phyloP scores from a whole-genome alignment of 2,113 vertebrate genomes.

The Loxodonta africana region DNA sequence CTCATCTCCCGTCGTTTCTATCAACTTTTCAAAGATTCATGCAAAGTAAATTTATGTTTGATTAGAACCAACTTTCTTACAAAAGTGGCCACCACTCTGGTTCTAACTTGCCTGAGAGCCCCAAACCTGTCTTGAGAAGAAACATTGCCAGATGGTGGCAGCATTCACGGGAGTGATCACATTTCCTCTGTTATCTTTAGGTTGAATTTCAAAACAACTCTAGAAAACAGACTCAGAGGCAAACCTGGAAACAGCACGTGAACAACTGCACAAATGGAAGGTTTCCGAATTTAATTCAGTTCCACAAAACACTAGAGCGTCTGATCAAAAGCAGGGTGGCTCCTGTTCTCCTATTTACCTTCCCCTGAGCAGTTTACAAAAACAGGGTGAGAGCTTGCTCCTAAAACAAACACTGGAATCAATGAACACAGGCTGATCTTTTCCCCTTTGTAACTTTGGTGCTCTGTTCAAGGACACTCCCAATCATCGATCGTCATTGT shows the following conservation, averaged over 20 bases:
- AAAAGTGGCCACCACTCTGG: neutral
- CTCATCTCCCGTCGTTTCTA: neutral
- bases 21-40: neutral
- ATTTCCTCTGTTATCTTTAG: conserved; percentile 70
- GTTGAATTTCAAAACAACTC: conserved; percentile 74
- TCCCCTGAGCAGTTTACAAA: neutral
- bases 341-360: neutral
- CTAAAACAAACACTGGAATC: neutral
- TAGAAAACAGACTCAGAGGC: conserved; percentile 30
- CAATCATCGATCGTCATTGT: neutral
- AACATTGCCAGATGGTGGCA: conserved; percentile 79
- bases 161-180: conserved; percentile 56
- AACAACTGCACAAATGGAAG: neutral
- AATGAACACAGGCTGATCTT: neutral
- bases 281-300: neutral
- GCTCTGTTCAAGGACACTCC: conserved; percentile 55
- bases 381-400: neutral
- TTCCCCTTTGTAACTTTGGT: neutral
- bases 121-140: neutral
- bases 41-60: neutral
- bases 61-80: neutral
- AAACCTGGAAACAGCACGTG: conserved; percentile 25
- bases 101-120: neutral
- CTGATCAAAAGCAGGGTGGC: neutral
- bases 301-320: neutral